Percentiles rank a stretch among this genome's conserved stretches.
Evolutionary conservation across 1,140 invertebrate species (phyloP).

Genomic region (Anthonomus grandis): DNA sequence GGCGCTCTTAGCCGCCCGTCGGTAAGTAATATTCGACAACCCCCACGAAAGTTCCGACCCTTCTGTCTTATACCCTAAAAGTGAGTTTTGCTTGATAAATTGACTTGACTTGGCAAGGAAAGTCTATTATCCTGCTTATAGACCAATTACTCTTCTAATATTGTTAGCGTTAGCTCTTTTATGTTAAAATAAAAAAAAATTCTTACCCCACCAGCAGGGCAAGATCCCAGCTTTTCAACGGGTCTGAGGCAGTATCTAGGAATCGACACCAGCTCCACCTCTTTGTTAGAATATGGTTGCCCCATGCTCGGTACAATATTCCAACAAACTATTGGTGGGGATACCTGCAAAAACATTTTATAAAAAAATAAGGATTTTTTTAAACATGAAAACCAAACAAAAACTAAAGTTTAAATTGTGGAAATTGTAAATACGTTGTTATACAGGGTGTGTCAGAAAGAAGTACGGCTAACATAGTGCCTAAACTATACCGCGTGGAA

Average conservation of each 20-base stretch:
- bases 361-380: constrained; percentile 1
- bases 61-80: too few relatives aligned
- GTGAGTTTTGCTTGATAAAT: too few relatives aligned
- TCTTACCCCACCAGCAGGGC: constrained; percentile 70
- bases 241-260: constrained; percentile 65
- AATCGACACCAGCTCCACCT: constrained; percentile 60
- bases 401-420: too few relatives aligned
- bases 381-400: too few relatives aligned
- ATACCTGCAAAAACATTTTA: constrained; percentile 47
- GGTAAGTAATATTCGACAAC: constrained; percentile 19
- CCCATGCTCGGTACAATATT: constrained; percentile 63
- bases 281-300: constrained; percentile 58
- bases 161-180: background rate
- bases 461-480: too few relatives aligned
- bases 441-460: too few relatives aligned
- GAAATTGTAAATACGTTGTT: too few relatives aligned
- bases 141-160: too few relatives aligned
- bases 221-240: constrained; percentile 68
- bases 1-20: background rate
- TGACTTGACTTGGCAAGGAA: too few relatives aligned
- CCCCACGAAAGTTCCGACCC: too few relatives aligned
- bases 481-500: too few relatives aligned
- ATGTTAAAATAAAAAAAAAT: background rate
- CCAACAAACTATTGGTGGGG: constrained; percentile 58
- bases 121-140: too few relatives aligned